These are phyloP conservation scores for Magallana nippona DNA, from an alignment of 2,888 invertebrate genomes.

Conservation along the genomic window DNA sequence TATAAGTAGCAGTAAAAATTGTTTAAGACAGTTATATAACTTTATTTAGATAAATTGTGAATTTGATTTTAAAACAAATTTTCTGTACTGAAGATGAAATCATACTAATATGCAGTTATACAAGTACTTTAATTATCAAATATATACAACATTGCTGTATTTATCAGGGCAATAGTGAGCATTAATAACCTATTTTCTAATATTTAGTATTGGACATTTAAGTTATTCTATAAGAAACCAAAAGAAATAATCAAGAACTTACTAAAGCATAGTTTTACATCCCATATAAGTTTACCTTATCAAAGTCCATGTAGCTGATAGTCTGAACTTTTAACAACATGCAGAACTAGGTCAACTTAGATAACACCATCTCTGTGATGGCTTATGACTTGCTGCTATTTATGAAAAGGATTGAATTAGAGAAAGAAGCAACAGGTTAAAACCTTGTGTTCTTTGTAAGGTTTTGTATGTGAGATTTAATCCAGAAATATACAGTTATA, in stretches of 20 bases:
- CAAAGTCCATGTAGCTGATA: slow-evolving; percentile 20
- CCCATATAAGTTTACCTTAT: neutral
- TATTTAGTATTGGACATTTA: too few relatives aligned
- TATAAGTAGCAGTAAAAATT: too few relatives aligned
- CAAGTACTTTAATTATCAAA: too few relatives aligned
- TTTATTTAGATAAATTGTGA: too few relatives aligned
- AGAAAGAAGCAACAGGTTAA: neutral
- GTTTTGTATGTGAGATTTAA: neutral
- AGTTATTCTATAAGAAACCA: too few relatives aligned
- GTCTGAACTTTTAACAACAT: slow-evolving; percentile 2
- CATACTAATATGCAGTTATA: too few relatives aligned
- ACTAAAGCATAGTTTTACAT: neutral
- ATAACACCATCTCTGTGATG: neutral
- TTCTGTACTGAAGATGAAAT: too few relatives aligned
- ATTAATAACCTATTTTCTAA: too few relatives aligned
- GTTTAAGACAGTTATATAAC: too few relatives aligned
- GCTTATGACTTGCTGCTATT: slow-evolving; percentile 10
- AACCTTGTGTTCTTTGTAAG: neutral
- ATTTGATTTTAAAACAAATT: too few relatives aligned
- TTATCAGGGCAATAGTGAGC: too few relatives aligned
- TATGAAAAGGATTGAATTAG: slow-evolving; percentile 6
- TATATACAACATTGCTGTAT: too few relatives aligned
- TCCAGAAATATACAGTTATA: neutral
- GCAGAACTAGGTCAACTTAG: slow-evolving; percentile 10
- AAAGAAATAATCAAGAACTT: neutral